These are phyloP conservation scores for Artibeus jamaicensis DNA, from an alignment of 2,797 vertebrate species.

Conservation along the genomic window DNA sequence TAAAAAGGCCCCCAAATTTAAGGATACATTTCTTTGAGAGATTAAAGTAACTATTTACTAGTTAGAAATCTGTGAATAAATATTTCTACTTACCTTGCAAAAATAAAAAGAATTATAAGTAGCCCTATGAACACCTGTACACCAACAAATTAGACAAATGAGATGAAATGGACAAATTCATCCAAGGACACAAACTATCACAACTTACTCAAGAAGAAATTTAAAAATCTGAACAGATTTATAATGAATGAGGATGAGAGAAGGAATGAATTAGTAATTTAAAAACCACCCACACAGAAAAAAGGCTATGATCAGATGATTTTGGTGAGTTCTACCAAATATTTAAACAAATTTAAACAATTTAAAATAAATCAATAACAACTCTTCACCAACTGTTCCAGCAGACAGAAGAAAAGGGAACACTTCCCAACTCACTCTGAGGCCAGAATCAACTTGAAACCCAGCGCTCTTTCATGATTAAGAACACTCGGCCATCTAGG, in stretches of 20 bases:
- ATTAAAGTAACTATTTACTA: neutral
- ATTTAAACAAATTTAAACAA: slow-evolving; percentile 33
- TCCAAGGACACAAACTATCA: neutral
- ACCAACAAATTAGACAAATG: neutral
- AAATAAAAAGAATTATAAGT: neutral
- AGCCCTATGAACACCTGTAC: neutral
- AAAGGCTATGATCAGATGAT: neutral
- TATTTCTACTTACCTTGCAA: neutral
- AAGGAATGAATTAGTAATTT: neutral
- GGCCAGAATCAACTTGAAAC: neutral
- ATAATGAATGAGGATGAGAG: neutral
- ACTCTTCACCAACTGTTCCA: slow-evolving; percentile 9
- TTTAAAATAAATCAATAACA: neutral
- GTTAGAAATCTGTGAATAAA: slow-evolving; percentile 15
- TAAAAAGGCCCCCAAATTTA: neutral
- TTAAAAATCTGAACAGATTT: neutral
- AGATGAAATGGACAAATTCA: neutral
- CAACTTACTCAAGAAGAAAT: neutral
- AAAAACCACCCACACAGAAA: neutral
- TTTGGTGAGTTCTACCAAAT: slow-evolving; percentile 16
- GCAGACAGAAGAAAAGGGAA: neutral
- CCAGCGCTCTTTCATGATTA: neutral
- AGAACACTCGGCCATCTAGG: neutral
- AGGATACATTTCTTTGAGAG: neutral
- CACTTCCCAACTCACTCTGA: neutral